Base-by-base conservation (phyloP, 2,888 invertebrate genomes). In the Glaucopsyche alexis region DNA sequence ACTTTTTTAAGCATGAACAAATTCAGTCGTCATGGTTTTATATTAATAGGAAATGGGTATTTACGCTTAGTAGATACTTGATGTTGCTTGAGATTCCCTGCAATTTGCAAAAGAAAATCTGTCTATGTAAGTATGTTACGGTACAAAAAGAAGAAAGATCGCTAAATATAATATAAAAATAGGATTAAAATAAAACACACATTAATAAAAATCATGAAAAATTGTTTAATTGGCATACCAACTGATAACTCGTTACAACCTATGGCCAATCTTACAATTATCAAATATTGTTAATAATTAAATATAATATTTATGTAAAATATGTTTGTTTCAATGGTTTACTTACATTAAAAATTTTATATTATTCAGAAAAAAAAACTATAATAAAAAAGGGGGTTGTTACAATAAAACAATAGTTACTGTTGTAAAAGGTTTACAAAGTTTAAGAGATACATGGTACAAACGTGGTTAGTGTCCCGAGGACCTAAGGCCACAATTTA, bases 241-340 rank as follows among this genome's bases (percentile, higher is more conserved):
- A 91, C 88, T 87, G 88, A 89, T 88, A 89, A 90, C 91, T 91
- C 89, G 91, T 91, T 93, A 93, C 92, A 92, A 92, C 92, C 91
- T 91, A 90, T 88, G 88, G 89, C 92, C 93, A 92, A 92, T 91
- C 90, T 90, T 89, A 92, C 93, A 93, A 93, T 92, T 87, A 92
- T 92, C 91, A 91, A 69, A 91, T 90, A 89, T 89, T 91, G 91
- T 92, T 92, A 92, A 89, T 90, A 87, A 90, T 93, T 91, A 93
- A 91, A 92, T 92, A 92, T 91, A 91, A 91, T 91, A 93, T 91
- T 90, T 91, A 91, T 91, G 91, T 92, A 92, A 91, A 91, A 92
- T 91, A 91, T 88, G 90, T 91, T 91, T 92, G 91, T 88, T 90
- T 90, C 87, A 90, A 90, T 90, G 87, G 91, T 91, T 92, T 90